Evolutionary conservation across 1,140 invertebrate genomes (phyloP).

Genomic region (Drosophila repletoides): DNA sequence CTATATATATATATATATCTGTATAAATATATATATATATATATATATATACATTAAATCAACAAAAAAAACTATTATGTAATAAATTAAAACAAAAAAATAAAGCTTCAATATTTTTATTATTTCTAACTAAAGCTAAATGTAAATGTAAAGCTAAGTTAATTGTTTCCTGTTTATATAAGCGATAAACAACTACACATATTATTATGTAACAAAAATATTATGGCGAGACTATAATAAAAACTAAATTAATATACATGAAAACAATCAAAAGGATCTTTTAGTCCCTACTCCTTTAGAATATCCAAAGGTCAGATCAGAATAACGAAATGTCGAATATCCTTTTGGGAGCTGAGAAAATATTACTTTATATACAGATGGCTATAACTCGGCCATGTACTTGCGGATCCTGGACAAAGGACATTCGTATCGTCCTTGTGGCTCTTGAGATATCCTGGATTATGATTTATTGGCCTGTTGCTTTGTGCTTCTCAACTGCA

Average conservation of each 20-base stretch:
- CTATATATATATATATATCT: constrained; percentile 33
- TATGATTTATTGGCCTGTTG: too few relatives aligned
- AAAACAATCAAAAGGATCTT: constrained; percentile 6
- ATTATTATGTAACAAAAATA: constrained; percentile 40
- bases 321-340: neutral
- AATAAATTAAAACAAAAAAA: constrained; percentile 54
- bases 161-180: constrained; percentile 78
- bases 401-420: too few relatives aligned
- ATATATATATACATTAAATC: too few relatives aligned
- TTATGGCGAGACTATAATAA: constrained; percentile 55
- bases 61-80: constrained; percentile 56
- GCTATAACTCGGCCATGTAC: too few relatives aligned
- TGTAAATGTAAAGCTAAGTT: constrained; percentile 72
- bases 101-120: constrained; percentile 78
- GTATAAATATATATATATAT: constrained; percentile 38
- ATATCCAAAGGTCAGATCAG: too few relatives aligned
- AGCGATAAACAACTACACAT: constrained; percentile 60
- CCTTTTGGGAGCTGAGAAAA: too few relatives aligned
- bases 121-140: constrained; percentile 74
- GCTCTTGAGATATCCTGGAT: too few relatives aligned
- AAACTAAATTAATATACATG: constrained; percentile 50
- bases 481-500: too few relatives aligned
- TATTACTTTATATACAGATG: too few relatives aligned
- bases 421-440: too few relatives aligned
- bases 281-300: neutral